Base-by-base conservation (phyloP, 2,888 invertebrate species). In the Drosophila monieri region DNA sequence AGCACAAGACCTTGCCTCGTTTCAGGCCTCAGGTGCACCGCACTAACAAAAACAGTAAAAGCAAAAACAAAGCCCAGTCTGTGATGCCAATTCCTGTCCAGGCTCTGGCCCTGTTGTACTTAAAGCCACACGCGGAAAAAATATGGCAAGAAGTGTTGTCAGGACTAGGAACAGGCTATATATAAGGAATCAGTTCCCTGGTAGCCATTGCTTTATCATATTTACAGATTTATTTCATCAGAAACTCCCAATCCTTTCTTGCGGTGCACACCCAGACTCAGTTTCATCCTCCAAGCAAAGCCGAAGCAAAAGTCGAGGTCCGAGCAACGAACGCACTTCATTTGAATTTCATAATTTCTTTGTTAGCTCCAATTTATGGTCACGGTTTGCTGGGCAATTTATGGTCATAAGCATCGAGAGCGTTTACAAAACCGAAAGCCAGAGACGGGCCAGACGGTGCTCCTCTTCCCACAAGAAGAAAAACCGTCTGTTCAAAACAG, bases 311-410 rank as follows among this genome's bases (percentile, higher is more conserved):
- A 23, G 25, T 14, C 51, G 43, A 57, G 62, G 54, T 30, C 47
- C 46, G 43, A 57, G 57, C 55, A 46, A 51, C 66, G 67, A 86
- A 86, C 85, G 85, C 86, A 86, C 87, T 85, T 85, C 85, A 85
- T 85, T 85, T 85, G 85, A 85, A 85, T 87, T 85, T 85, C 85
- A 85, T 85, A 85, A 85, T 85, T 85, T 85, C 85, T 86, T 85
- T 85, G 85, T 85, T 85, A 85, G 87, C 85, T 85, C 85, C 85
- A 85, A 85, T 85, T 85, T 85, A 85, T 85, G 84, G 84, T 85
- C 84, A 85, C 84, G 84, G 84, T 84, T 86, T 74, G 84, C 78
- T 80, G 76, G 77, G 66, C 84, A 85, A 85, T 85, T 85, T 85
- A 85, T 85, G 84, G 84, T 85, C 84, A 85, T 85, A 85, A 85